Conservation (phyloP, 1,140 invertebrate genomes). For the Magallana angulata region DNA sequence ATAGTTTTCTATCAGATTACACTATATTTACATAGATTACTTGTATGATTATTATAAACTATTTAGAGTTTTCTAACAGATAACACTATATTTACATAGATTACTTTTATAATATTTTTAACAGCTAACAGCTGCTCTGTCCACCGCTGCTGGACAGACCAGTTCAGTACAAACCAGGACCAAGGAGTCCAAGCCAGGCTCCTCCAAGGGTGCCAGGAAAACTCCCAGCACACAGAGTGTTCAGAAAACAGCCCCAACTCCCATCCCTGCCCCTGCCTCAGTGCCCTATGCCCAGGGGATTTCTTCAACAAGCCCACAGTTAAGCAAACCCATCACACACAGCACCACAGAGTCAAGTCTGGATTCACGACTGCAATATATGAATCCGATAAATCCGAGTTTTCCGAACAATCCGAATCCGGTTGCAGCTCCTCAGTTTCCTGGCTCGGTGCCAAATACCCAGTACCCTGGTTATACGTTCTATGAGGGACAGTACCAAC, state of each 20-base stretch:
- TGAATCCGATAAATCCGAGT: not conserved
- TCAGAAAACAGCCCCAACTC: too few species aligned
- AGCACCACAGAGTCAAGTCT: not conserved
- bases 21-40: too few species aligned
- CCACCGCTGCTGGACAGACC: not conserved
- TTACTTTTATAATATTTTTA: not conserved
- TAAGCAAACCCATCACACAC: not conserved
- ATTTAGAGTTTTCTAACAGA: too few species aligned
- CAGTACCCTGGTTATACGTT: not conserved
- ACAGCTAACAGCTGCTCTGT: not conserved
- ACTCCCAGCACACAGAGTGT: too few species aligned
- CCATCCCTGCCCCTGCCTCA: not conserved
- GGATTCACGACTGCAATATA: not conserved
- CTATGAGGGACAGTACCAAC: slow-evolving; percentile 6
- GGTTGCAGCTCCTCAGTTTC: not conserved
- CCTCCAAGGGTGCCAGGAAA: too few species aligned
- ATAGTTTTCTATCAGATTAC: too few species aligned
- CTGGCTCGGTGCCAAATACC: not conserved
- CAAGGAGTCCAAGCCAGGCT: not conserved
- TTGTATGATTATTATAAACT: too few species aligned
- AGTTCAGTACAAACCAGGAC: not conserved
- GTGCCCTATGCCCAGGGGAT: not conserved
- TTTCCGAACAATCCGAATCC: not conserved
- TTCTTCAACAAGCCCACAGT: not conserved
- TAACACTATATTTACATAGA: too few species aligned